Evolutionary conservation across 2,113 vertebrate species (phyloP), one percentile per base, ranked within the genome.

Genomic region (Nibea coibor): DNA sequence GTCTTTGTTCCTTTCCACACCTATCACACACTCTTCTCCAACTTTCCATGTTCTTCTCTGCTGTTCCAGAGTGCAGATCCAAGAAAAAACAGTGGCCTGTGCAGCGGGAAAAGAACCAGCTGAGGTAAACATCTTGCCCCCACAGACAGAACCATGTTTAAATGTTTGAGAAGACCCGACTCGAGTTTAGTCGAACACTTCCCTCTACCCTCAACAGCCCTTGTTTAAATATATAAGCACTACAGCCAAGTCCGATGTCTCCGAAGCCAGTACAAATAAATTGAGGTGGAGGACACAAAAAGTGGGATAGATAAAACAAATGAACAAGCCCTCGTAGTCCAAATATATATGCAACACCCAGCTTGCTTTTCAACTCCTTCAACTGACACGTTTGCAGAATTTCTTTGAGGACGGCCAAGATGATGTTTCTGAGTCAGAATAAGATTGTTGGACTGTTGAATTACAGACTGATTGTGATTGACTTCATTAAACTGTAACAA

Each of bases 341-440:
- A 92, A 92, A 93, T 85, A 91, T 90, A 89, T 89, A 92, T 74
- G 76, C 82, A 91, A 90, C 82, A 91, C 84, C 71, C 86, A 80
- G 80, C 76, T 72, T 61, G 75, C 77, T 63, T 89, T 87, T 90
- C 85, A 88, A 69, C 87, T 67, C 71, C 72, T 72, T 77, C 66
- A n/a, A 45, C 83, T 53, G 68, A 89, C 85, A 84, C 65, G 68
- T 87, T 80, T 84, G 85, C 78, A 69, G 72, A 83, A 69, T 81
- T 69, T 79, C 75, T 80, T n/a, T 57, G 77, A 82, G 71, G 80
- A 69, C 12, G n/a, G 57, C 56, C 31, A 7, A 45, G 28, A 76
- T 65, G 56, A 64, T 76, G 67, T 80, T 67, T 58, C 50, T 24
- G 57, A 81, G 59, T 65, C 39, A 56, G 81, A 72, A 28, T 20